Base-by-base conservation (phyloP, 2,888 invertebrate species). In the Scaptomyza tumidula region DNA sequence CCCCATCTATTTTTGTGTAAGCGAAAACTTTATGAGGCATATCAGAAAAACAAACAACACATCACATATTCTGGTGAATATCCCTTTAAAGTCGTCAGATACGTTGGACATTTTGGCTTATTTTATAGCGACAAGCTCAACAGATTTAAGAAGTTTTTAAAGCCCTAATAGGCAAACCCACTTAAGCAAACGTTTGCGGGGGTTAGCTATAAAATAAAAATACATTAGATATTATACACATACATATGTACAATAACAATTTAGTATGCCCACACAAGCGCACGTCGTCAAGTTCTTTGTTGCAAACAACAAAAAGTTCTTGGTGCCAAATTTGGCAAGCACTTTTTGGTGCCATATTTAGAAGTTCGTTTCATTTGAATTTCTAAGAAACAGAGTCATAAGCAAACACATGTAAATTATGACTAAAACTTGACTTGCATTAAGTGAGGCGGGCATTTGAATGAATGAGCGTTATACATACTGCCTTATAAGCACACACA, bases 381-480 rank as follows among this genome's bases (percentile, higher is more conserved):
- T 48, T 54, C 60, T 35, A 57, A 73, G 69, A 71, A 71, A 74
- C 62, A 75, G 65, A 76, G 67, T 76, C 71, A 80, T 70, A 75
- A 70, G 62, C 75, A 64, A 52, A 41, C 57, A 50, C 74, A 82
- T 86, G 74, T 78, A 86, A 86, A 80, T 82, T 86, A 84, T 85
- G 82, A 82, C 70, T 78, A 75, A 77, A 81, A 81, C 80, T 79
- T 71, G 81, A 72, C 71, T 78, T 86, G 83, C 86, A 78, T 81
- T 71, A 68, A 66, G 61, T 16, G 49, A 58, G 59, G 55, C 71
- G 67, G 48, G 53, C 69, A 75, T 63, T 77, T 56, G 62, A 80
- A 75, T 68, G 78, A 82, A 78, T 74, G 76, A 72, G 58, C 41
- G 77, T 56, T 64, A 64, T 50, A 67, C 48, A 62, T 65, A 58